Evolutionary conservation across 2,888 invertebrate genomes (phyloP).

Genomic region (Drosophila subsilvestris): DNA sequence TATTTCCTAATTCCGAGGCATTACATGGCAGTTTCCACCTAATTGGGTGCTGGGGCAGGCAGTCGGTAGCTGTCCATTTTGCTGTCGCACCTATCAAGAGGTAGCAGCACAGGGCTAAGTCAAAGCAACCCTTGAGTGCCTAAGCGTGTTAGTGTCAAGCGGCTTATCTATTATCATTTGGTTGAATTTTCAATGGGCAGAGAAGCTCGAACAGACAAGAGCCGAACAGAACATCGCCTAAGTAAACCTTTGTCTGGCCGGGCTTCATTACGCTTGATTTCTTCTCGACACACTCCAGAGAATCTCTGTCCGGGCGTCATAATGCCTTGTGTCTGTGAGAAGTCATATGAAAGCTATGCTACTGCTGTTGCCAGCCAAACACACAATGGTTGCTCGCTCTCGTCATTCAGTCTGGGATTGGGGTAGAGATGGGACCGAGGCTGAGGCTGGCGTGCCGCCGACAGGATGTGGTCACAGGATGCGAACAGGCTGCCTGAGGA

Average conservation of each 20-base stretch:
- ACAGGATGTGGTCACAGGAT: slow-evolving; percentile 77
- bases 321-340: slow-evolving; percentile 59
- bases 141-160: slow-evolving; percentile 40
- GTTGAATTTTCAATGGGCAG: slow-evolving; percentile 41
- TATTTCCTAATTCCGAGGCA: slow-evolving; percentile 29
- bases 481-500: slow-evolving; percentile 55
- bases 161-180: slow-evolving; percentile 52
- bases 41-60: slow-evolving; percentile 22
- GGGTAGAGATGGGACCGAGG: background rate
- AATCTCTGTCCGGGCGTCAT: slow-evolving; percentile 61
- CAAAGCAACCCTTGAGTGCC: slow-evolving; percentile 40
- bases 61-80: slow-evolving; percentile 13
- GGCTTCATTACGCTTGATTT: slow-evolving; percentile 77
- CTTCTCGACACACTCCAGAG: slow-evolving; percentile 42
- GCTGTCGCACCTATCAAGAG: slow-evolving; percentile 5
- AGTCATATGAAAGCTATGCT: slow-evolving; percentile 65
- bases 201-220: slow-evolving; percentile 16
- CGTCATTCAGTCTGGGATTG: background rate
- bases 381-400: slow-evolving; percentile 39
- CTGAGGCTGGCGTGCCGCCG: slow-evolving; percentile 53
- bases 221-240: slow-evolving; percentile 9
- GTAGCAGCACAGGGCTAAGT: slow-evolving; percentile 13
- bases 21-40: slow-evolving; percentile 4
- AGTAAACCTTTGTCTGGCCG: slow-evolving; percentile 28
- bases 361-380: slow-evolving; percentile 34